These are phyloP conservation scores for Rhagologus leucostigma DNA, from an alignment of 2,113 vertebrate species.

Conservation along the genomic window DNA sequence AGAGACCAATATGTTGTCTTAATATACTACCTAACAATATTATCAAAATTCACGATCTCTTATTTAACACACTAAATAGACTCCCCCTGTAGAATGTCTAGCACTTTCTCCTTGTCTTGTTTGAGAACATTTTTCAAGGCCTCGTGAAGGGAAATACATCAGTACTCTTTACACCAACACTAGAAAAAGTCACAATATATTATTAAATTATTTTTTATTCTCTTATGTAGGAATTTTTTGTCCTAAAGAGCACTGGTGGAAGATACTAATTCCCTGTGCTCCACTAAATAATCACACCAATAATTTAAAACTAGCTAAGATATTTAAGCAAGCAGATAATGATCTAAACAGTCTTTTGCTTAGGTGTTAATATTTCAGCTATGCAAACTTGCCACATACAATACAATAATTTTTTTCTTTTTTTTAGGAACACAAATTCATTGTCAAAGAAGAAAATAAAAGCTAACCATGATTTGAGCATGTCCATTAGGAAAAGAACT, in stretches of 20 bases:
- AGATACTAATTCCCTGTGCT: neutral
- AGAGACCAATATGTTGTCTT: neutral
- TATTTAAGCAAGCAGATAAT: neutral
- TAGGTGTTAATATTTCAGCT: neutral
- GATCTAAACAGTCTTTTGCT: neutral
- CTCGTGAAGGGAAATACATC: neutral
- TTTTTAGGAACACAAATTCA: neutral
- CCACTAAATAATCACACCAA: neutral
- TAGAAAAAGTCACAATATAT: neutral
- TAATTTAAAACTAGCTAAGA: neutral
- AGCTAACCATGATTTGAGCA: constrained; percentile 97
- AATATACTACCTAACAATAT: neutral
- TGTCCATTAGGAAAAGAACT: constrained; percentile 98
- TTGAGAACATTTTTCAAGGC: neutral
- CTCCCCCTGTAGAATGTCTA: neutral
- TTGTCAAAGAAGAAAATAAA: constrained; percentile 26
- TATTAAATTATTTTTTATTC: neutral
- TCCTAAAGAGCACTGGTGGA: neutral
- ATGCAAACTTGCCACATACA: neutral
- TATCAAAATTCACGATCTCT: neutral
- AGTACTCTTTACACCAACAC: neutral
- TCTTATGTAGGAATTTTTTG: neutral
- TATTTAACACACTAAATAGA: neutral
- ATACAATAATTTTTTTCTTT: neutral
- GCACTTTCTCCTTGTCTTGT: neutral